Conservation (phyloP, 2,797 vertebrate species). For the Eospalax fontanierii region DNA sequence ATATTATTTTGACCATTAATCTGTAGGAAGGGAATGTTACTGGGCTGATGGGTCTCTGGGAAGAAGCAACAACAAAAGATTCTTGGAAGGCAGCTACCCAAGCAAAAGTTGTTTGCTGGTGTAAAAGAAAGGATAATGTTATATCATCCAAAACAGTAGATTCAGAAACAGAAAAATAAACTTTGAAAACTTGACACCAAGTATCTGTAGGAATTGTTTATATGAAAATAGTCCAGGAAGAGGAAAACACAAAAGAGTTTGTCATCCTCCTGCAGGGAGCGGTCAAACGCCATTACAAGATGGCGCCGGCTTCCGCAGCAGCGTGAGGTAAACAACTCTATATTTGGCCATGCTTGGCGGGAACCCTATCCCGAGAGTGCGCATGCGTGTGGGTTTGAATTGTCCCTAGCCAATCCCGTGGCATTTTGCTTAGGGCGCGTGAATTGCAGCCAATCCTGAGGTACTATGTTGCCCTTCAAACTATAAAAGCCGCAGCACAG, state of each 20-base stretch:
- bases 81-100: not conserved
- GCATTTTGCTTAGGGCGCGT: too few relatives aligned
- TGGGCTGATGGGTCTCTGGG: not conserved
- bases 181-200: not conserved
- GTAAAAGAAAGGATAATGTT: not conserved
- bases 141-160: not conserved
- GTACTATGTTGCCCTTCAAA: too few relatives aligned
- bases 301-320: too few relatives aligned
- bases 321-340: too few relatives aligned
- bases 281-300: too few relatives aligned
- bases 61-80: not conserved
- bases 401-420: too few relatives aligned
- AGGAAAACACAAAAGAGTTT: not conserved
- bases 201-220: not conserved
- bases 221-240: not conserved
- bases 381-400: too few relatives aligned
- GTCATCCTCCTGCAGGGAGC: too few relatives aligned
- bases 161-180: slow-evolving; percentile 52
- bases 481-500: too few relatives aligned
- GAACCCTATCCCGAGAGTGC: too few relatives aligned
- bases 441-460: too few relatives aligned
- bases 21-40: slow-evolving; percentile 1
- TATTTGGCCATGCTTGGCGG: too few relatives aligned
- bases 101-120: not conserved
- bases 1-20: slow-evolving; percentile 1